These are phyloP conservation scores for Drosophila sucinea DNA, from an alignment of 1,140 invertebrate genomes.

Conservation along the genomic window DNA sequence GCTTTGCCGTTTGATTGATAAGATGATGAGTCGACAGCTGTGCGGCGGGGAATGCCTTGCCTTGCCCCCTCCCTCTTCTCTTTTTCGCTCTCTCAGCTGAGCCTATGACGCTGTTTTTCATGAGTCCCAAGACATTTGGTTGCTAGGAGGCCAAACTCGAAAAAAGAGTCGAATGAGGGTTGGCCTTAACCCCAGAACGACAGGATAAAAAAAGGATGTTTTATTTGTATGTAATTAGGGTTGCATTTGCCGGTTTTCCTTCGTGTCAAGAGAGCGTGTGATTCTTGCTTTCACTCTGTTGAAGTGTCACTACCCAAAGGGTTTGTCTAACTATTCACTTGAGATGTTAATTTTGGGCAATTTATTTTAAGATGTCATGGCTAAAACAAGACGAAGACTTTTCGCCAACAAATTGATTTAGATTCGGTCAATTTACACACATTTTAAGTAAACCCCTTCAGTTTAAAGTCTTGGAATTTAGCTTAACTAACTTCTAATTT, in stretches of 20 bases:
- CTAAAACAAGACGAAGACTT: not conserved
- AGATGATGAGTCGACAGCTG: slow-evolving; percentile 65
- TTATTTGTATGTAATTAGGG: slow-evolving; percentile 61
- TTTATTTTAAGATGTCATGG: slow-evolving; percentile 6
- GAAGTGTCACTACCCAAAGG: slow-evolving; percentile 1
- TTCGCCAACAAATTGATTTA: not conserved
- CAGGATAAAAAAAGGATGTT: slow-evolving; percentile 16
- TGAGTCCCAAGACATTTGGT: slow-evolving; percentile 28
- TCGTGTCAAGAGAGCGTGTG: slow-evolving; percentile 43
- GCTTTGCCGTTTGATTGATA: slow-evolving; percentile 67
- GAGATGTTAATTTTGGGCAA: slow-evolving; percentile 4
- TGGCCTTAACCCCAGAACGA: slow-evolving; percentile 3
- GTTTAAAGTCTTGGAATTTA: too few species aligned
- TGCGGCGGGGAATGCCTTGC: slow-evolving; percentile 17
- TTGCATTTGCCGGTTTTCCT: slow-evolving; percentile 52
- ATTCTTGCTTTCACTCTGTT: not conserved
- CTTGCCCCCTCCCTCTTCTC: not conserved
- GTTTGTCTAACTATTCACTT: slow-evolving; percentile 5
- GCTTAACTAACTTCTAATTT: too few species aligned
- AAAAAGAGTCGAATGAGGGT: slow-evolving; percentile 19
- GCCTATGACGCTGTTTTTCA: slow-evolving; percentile 2
- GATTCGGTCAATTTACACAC: not conserved
- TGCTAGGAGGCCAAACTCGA: not conserved
- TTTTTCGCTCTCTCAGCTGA: too few species aligned
- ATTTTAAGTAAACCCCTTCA: too few species aligned